A percentile compares a stretch with the other conserved stretches of the same genome.
These are phyloP conservation scores for Caranx ignobilis DNA, from an alignment of 2,113 vertebrate species.

Conservation along the genomic window DNA sequence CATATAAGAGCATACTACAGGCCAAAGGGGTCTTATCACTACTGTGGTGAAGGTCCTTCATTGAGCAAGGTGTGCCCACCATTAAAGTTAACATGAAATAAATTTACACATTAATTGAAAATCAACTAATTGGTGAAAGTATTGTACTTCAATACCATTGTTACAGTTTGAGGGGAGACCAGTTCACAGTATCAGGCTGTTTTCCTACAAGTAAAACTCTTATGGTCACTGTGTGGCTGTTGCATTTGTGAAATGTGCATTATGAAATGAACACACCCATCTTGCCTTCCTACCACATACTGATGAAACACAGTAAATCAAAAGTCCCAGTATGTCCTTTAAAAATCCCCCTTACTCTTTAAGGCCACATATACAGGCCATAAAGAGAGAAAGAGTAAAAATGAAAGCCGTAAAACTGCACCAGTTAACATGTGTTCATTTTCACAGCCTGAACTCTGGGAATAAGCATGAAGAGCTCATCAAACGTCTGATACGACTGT, in stretches of 20 bases:
- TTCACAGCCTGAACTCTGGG: neutral
- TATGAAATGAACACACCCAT: no score
- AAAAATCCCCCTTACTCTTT: no score
- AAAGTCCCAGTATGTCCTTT: no score
- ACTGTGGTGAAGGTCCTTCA: neutral
- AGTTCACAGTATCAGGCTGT: neutral
- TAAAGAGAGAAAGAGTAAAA: no score
- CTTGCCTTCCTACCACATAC: no score
- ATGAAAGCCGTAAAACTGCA: no score
- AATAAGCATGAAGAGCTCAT: no score
- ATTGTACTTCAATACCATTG: constrained; percentile 16
- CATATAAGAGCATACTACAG: neutral
- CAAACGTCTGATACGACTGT: no score
- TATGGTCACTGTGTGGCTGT: no score
- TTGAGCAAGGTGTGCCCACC: neutral
- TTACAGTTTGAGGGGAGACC: constrained; percentile 7
- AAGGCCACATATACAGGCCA: no score
- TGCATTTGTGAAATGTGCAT: no score
- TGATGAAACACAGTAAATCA: no score
- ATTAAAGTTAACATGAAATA: neutral
- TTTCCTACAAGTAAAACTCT: neutral
- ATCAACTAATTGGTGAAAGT: neutral
- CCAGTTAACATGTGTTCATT: neutral
- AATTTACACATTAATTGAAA: neutral
- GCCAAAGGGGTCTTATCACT: neutral